Evolutionary conservation across 2,113 vertebrate species (phyloP).

Genomic region (Zosterops japonicus): DNA sequence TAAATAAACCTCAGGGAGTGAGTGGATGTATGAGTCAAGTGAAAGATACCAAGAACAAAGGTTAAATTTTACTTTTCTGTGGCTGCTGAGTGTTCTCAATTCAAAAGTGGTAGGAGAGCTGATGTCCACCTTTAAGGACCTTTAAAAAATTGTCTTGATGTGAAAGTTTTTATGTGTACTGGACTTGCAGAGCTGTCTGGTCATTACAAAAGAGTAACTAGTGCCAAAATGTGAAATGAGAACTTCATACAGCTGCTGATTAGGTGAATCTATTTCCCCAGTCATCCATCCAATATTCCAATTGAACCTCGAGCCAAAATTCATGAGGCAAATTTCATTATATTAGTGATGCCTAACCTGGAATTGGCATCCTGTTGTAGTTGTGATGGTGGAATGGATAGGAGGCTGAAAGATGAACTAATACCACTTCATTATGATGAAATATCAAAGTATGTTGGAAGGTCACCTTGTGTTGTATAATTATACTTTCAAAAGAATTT

Average conservation of each 20-base stretch:
- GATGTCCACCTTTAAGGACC: background rate
- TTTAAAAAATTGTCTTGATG: background rate
- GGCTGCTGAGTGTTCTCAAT: background rate
- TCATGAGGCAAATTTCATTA: constrained; percentile 11
- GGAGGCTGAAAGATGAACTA: constrained; percentile 18
- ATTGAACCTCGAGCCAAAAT: constrained; percentile 16
- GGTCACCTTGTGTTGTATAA: constrained; percentile 22
- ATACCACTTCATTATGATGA: constrained; percentile 27
- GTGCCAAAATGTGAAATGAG: background rate
- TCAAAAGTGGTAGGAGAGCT: background rate
- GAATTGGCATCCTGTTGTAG: constrained; percentile 7
- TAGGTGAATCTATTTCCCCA: constrained; percentile 4
- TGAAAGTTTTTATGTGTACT: background rate
- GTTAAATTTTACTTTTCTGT: background rate
- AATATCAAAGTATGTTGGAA: constrained; percentile 25
- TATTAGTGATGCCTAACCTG: background rate
- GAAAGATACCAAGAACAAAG: constrained; percentile 21
- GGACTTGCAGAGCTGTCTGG: background rate
- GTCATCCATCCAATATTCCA: background rate
- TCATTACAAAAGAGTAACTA: background rate
- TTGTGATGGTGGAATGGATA: background rate
- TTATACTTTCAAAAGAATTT: constrained; percentile 41
- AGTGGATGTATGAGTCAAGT: background rate
- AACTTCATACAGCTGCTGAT: background rate
- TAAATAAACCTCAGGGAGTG: constrained; percentile 24